Evolutionary conservation across 2,113 vertebrate species (phyloP).

Genomic region (Hoplias malabaricus): DNA sequence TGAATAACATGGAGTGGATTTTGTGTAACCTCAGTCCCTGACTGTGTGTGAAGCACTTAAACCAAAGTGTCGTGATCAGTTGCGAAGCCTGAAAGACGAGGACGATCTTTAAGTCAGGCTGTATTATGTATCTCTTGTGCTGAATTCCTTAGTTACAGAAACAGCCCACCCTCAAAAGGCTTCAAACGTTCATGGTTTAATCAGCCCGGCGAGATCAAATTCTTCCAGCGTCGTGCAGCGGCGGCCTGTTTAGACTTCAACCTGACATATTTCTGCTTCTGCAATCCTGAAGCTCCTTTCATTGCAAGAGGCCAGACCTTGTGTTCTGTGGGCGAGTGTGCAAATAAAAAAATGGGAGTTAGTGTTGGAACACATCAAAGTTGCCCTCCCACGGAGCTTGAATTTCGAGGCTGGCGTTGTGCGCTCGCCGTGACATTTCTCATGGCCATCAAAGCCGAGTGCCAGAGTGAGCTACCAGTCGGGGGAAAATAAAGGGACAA

Average conservation of each 20-base stretch:
- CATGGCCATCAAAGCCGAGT: slow-evolving; percentile 32
- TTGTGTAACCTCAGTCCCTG: not conserved
- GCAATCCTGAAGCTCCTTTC: slow-evolving; percentile 7
- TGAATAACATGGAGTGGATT: not conserved
- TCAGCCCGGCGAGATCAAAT: not conserved
- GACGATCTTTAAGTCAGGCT: not conserved
- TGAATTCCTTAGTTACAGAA: not conserved
- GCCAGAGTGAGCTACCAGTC: slow-evolving; percentile 25
- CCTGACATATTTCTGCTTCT: not conserved
- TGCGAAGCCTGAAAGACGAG: not conserved
- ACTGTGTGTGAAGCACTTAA: not conserved
- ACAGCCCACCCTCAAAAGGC: not conserved
- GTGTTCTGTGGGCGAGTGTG: not conserved
- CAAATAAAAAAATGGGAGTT: slow-evolving; percentile 17
- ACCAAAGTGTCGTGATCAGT: not conserved
- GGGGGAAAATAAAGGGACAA: slow-evolving; percentile 28
- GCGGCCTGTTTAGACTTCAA: not conserved
- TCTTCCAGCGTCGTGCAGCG: not conserved
- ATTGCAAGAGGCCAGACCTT: slow-evolving; percentile 19
- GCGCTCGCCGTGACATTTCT: slow-evolving; percentile 38
- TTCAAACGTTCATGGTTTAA: not conserved
- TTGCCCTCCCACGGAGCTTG: not conserved
- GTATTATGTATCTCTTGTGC: no score
- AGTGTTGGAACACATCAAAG: slow-evolving; percentile 30
- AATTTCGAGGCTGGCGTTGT: slow-evolving; percentile 24